Evolutionary conservation across 92 coral and sea anemone species (phyloP).

Genomic region (Montipora capitata): DNA sequence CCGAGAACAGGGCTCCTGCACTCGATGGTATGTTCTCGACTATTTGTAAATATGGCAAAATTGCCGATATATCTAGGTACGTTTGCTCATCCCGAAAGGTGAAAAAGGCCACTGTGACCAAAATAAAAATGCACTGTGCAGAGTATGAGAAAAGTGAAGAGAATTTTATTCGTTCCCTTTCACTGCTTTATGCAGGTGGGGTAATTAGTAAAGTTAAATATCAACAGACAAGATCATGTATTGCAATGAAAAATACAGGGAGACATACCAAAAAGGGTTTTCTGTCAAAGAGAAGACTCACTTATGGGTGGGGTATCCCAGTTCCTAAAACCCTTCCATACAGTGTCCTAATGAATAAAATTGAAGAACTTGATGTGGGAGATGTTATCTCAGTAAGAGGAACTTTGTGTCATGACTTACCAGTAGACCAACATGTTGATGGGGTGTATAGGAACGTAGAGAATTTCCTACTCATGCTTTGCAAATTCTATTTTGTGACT

Average conservation of each 20-base stretch:
- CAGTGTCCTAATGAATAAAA: constrained; percentile 32
- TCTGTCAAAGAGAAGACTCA: constrained; percentile 37
- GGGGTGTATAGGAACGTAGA: constrained; percentile 74
- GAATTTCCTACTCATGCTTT: constrained; percentile 34
- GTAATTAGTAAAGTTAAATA: constrained; percentile 60
- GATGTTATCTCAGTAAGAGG: constrained; percentile 51
- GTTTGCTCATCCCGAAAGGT: not conserved
- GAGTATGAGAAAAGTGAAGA: not conserved
- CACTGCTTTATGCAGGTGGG: constrained; percentile 74
- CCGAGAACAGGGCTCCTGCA: constrained; percentile 65
- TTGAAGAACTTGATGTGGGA: constrained; percentile 57
- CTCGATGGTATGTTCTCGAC: constrained; percentile 69
- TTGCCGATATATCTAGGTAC: not conserved
- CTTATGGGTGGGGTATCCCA: constrained; percentile 39
- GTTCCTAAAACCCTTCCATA: constrained; percentile 56
- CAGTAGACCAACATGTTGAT: constrained; percentile 32
- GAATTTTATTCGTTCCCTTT: constrained; percentile 52
- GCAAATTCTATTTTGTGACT: constrained; percentile 53
- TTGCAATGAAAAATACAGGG: constrained; percentile 42
- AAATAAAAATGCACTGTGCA: not conserved
- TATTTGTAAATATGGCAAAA: constrained; percentile 37
- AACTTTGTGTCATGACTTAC: constrained; percentile 51
- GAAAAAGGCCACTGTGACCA: not conserved
- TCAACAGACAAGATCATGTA: constrained; percentile 63
- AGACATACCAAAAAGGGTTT: constrained; percentile 57